Evolutionary conservation across 2,113 vertebrate species (phyloP).

Genomic region (Sapayoa aenigma): DNA sequence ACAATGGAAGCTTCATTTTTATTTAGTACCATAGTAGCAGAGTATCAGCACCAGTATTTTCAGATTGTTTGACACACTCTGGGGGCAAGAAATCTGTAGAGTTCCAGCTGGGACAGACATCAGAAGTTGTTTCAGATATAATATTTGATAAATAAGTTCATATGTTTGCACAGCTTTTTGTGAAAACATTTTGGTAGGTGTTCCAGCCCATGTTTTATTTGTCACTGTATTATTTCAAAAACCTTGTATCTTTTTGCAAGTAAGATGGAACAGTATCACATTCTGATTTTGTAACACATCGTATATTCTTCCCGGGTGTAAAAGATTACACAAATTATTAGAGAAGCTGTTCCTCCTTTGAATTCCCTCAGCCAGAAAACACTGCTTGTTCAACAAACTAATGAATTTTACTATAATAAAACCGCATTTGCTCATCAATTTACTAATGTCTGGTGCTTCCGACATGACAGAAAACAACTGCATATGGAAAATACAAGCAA

Average conservation of each 20-base stretch:
- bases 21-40: neutral
- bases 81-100: neutral
- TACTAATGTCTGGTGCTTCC: neutral
- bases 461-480: neutral
- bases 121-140: neutral
- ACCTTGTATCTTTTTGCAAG: neutral
- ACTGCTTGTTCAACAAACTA: neutral
- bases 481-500: neutral
- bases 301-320: neutral
- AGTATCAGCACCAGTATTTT: neutral
- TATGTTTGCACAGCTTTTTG: neutral
- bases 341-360: neutral
- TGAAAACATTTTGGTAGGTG: neutral
- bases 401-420: neutral
- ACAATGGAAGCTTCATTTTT: neutral
- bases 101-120: neutral
- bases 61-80: neutral
- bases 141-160: neutral
- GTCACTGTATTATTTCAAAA: neutral
- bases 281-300: neutral
- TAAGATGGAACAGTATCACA: neutral
- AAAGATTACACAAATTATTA: neutral
- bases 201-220: neutral
- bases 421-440: neutral
- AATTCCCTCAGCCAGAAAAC: neutral